Evolutionary conservation across 2,888 invertebrate genomes (phyloP), one percentile per base, ranked within the genome.

Genomic region (Dicranocentrus wangi): DNA sequence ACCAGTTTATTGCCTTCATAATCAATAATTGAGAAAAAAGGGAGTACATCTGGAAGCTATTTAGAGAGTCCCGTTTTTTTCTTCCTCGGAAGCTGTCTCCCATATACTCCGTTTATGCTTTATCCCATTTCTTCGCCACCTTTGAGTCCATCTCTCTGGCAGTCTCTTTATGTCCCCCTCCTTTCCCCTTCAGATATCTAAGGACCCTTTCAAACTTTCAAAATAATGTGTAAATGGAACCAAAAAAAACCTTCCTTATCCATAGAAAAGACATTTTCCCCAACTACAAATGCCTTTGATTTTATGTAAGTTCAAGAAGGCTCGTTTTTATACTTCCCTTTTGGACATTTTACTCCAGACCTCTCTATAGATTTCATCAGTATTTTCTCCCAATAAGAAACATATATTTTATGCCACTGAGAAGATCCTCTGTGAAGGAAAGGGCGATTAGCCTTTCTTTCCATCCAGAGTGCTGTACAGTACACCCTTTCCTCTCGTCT

Each of bases 11-110:
- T 70, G 63, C 77, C 69, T 51, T 70, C 77, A 78, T 78, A 78
- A 78, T 78, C 77, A 78, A 78, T 78, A 78, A 78, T 78, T 78
- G 77, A 78, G 70, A 70, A 78, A 77, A 68, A 32, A 78, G 77
- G 55, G 69, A 78, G 70, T 78, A 78, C 77, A 78, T 78, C 77
- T 78, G 77, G 70, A 43, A 68, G 51, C 47, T 55, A 43, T 65
- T 25, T 55, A 55, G 55, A 47, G n/a, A 2, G n/a, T n/a, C 5
- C 47, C n/a, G n/a, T n/a, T n/a, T n/a, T n/a, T n/a, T n/a, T n/a
- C n/a, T n/a, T n/a, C n/a, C n/a, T 55, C 2, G 21, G 10, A 55
- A 51, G 19, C 51, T 51, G 51, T 51, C 51, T 51, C 17, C 17
- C 19, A 51, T 43, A 3, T 51, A 32, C 32, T 7, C 10, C 32